Conservation (phyloP, 2,113 vertebrate species). For the Marmota monax region DNA sequence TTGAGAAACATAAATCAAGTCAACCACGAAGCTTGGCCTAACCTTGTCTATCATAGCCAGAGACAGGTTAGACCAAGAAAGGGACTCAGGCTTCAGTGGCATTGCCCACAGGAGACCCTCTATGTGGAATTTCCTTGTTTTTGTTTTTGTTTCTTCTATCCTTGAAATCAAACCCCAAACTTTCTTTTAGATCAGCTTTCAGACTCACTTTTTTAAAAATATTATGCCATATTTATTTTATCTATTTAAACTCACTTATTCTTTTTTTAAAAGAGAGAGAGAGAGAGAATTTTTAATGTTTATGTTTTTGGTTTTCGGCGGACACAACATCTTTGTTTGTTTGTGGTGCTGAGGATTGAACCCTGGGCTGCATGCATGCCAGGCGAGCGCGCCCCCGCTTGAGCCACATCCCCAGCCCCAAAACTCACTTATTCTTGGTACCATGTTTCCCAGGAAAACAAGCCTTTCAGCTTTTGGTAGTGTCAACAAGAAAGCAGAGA, state of each 20-base stretch:
- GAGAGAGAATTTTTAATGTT: too few relatives aligned
- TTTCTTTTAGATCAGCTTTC: neutral
- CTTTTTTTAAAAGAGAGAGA: neutral
- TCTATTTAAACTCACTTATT: neutral
- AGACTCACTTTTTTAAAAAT: neutral
- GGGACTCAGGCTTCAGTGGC: neutral
- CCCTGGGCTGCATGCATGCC: too few relatives aligned
- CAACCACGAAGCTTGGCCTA: neutral
- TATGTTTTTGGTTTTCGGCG: too few relatives aligned
- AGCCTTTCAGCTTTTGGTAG: neutral
- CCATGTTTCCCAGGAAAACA: neutral
- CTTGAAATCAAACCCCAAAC: neutral
- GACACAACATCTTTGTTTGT: too few relatives aligned
- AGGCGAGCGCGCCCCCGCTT: too few relatives aligned
- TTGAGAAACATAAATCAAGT: too few relatives aligned
- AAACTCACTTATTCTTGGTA: neutral
- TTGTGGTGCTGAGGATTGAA: too few relatives aligned
- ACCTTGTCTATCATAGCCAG: neutral
- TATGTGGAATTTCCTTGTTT: neutral
- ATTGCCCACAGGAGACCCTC: neutral
- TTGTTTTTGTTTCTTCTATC: neutral
- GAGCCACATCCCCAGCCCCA: too few relatives aligned
- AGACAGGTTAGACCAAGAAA: neutral
- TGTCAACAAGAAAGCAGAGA: slow-evolving; percentile 12
- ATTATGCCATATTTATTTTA: too few relatives aligned